These are phyloP conservation scores for Agriopis leucophaearia DNA, from an alignment of 2,888 invertebrate species.

Conservation along the genomic window DNA sequence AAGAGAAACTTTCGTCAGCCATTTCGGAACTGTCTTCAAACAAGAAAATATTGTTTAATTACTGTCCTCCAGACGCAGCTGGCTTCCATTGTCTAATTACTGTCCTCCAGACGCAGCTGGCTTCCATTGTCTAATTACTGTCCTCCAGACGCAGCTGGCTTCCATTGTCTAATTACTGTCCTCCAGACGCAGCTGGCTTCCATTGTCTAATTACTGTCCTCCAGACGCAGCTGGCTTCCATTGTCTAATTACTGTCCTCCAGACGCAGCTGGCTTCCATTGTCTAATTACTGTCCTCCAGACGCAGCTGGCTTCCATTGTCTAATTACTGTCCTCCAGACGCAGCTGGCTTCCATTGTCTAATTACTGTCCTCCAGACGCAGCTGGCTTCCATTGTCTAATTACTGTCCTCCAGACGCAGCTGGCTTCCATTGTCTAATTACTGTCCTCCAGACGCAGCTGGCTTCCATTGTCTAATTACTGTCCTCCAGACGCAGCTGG, in stretches of 20 bases:
- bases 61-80: slow-evolving; percentile 73
- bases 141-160: slow-evolving; percentile 81
- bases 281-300: slow-evolving; percentile 84
- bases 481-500: slow-evolving; percentile 64
- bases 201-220: slow-evolving; percentile 84
- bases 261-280: slow-evolving; percentile 79
- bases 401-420: slow-evolving; percentile 67
- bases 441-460: slow-evolving; percentile 65
- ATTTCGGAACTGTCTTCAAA: slow-evolving; percentile 56
- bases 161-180: slow-evolving; percentile 83
- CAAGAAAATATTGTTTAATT: slow-evolving; percentile 80
- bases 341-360: slow-evolving; percentile 78
- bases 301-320: slow-evolving; percentile 80
- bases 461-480: slow-evolving; percentile 80
- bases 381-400: too few relatives aligned
- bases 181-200: slow-evolving; percentile 77
- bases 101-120: slow-evolving; percentile 84
- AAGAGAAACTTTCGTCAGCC: slow-evolving; percentile 44
- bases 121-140: slow-evolving; percentile 81
- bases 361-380: slow-evolving; percentile 70
- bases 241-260: slow-evolving; percentile 85
- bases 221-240: slow-evolving; percentile 78
- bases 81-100: slow-evolving; percentile 81
- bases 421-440: slow-evolving; percentile 81
- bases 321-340: slow-evolving; percentile 84